Conservation (phyloP, 1,140 invertebrate species). For the Copidosoma floridanum region DNA sequence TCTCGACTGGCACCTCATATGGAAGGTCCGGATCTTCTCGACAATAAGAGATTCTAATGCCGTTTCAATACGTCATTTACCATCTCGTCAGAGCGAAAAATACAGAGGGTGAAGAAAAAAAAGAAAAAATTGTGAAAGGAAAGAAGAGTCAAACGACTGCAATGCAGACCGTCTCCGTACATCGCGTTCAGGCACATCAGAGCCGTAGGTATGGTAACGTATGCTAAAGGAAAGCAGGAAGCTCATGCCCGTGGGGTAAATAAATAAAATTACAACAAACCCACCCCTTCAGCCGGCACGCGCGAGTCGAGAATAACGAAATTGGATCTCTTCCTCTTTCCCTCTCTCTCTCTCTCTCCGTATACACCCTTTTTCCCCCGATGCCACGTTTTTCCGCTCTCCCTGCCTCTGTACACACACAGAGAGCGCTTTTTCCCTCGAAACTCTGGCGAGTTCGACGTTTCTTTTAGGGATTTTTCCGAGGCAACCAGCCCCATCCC, state of each 20-base stretch:
- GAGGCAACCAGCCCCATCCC: too few relatives aligned
- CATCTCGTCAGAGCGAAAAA: neutral
- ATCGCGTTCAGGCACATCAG: too few relatives aligned
- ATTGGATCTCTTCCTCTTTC: constrained; percentile 17
- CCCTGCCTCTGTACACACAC: neutral
- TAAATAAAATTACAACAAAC: constrained; percentile 29
- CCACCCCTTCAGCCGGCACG: too few relatives aligned
- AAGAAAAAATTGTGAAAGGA: neutral
- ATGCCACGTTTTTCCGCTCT: too few relatives aligned
- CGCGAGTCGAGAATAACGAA: constrained; percentile 18
- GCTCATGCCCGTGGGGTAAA: constrained; percentile 12
- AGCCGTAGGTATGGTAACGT: too few relatives aligned
- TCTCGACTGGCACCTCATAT: too few relatives aligned
- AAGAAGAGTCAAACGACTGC: too few relatives aligned
- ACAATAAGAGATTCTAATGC: constrained; percentile 5
- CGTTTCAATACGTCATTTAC: constrained; percentile 11
- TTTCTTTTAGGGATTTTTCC: constrained; percentile 25
- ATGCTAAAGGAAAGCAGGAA: too few relatives aligned
- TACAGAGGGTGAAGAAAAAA: neutral
- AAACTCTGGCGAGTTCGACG: constrained; percentile 15
- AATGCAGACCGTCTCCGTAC: too few relatives aligned
- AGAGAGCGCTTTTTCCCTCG: too few relatives aligned
- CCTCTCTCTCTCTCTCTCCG: neutral
- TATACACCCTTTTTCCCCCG: neutral
- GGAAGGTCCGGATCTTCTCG: too few relatives aligned